Base-by-base conservation (phyloP, 2,888 invertebrate genomes). In the Philereme vetulata region DNA sequence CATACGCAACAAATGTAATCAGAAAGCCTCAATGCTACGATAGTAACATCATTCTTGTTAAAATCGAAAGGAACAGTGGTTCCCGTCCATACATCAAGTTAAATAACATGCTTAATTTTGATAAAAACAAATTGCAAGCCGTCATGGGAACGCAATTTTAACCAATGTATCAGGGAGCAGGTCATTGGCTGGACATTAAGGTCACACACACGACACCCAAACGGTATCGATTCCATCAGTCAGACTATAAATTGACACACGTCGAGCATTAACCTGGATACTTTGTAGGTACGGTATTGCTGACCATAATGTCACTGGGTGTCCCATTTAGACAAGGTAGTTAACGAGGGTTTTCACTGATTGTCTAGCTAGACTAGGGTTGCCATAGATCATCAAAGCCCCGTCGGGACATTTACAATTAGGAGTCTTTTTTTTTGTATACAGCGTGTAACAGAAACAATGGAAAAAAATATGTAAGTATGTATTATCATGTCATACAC, bases 161-260 rank as follows among this genome's bases (percentile, higher is more conserved):
- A 53, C 21, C 60, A 51, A 59, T 59, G 56, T 66, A 48, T 47
- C 56, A 46, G 56, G 43, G 51, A 55, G 61, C 11, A 21, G 67
- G 63, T 68, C 66, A 66, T 64, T 66, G 68, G 62, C 68, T 68
- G 66, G 54, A 48, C 56, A 49, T 44, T 60, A 64, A 68, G 66
- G 66, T 64, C 64, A 53, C 53, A 48, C 48, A 33, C 45, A 46
- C 66, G 42, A 54, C 57, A 58, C 52, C 56, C 43, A 55, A 62
- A 60, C 59, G 52, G 51, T 54, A 66, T 65, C 59, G 66, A 66
- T 66, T 66, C 62, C 64, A 62, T 54, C 57, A 55, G 55, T 49
- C 64, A 63, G 67, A 60, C 64, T 60, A 55, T 50, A 62, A 54
- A 54, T 58, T 35, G 56, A 45, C 45, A 56, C 57, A 56, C 44